Evolutionary conservation across 2,888 invertebrate species (phyloP).

Genomic region (Caenorhabditis macrosperma): DNA sequence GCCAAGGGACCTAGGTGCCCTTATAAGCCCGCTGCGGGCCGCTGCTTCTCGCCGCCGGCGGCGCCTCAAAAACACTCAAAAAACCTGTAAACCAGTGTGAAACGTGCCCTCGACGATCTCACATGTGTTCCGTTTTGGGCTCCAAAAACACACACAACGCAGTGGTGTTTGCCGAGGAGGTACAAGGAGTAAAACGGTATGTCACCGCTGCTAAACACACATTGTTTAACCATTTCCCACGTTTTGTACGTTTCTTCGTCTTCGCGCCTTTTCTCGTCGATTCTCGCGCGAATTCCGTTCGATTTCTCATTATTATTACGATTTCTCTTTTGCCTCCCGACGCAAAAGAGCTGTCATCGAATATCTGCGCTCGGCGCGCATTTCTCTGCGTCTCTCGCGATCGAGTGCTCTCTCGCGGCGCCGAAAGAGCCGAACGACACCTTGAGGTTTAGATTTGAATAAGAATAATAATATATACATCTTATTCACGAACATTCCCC

Average conservation of each 20-base stretch:
- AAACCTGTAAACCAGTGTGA: not conserved
- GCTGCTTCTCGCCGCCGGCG: too few relatives aligned
- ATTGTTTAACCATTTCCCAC: conserved; percentile 46
- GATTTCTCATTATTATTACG: conserved; percentile 11
- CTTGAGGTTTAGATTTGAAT: not conserved
- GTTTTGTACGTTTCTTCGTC: conserved; percentile 15
- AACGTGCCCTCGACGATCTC: not conserved
- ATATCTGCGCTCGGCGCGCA: not conserved
- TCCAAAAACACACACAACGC: conserved; percentile 26
- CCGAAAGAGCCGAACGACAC: not conserved
- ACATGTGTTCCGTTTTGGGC: conserved; percentile 2
- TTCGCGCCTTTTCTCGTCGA: not conserved
- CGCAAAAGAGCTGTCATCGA: not conserved
- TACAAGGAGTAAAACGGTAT: conserved; percentile 12
- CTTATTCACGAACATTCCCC: not conserved
- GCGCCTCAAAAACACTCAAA: not conserved
- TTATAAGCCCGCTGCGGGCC: too few relatives aligned
- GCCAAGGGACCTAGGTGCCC: too few relatives aligned
- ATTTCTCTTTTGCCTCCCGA: not conserved
- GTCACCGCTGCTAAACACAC: not conserved
- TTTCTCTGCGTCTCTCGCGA: not conserved
- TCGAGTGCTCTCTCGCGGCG: too few relatives aligned
- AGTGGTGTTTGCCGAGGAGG: not conserved
- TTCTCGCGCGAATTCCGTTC: too few relatives aligned
- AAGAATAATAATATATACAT: too few relatives aligned